Base-by-base conservation (phyloP, 1,140 invertebrate species). In the Temnothorax curvispinosus region DNA sequence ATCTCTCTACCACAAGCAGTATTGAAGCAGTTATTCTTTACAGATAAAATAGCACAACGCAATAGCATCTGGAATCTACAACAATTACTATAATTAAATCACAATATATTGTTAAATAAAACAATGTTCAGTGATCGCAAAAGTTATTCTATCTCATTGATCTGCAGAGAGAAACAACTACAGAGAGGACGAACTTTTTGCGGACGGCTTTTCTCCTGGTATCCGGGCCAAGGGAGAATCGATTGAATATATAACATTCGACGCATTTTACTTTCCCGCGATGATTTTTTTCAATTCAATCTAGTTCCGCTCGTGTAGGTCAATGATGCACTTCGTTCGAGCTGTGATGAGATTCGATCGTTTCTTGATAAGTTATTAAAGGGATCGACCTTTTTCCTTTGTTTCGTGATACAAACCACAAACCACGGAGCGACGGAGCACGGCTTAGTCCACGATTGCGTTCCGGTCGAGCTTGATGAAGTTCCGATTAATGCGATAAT, bases 301-400 rank as follows among this genome's bases (percentile, higher is more conserved):
- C 47, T 72, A n/a, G 9, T 64, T 58, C 6, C 75, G 50, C 60
- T 62, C 64, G 81, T 86, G n/a, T 74, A 74, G 82, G 71, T 64
- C 82, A 87, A 64, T 74, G 62, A 87, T 85, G 41, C 52, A 77
- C 58, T 41, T 44, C 65, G 65, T 85, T 86, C 62, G 60, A 90
- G 82, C 87, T 81, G 21, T 76, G 65, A 82, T 54, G 85, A 76
- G 88, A 74, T 92, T 90, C 91, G 90, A 92, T 92, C 90, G 91
- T 62, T 71, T 41, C 38, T 44, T 60, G 41, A 75, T 92, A 84
- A 91, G 71, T 92, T 90, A 92, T 92, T 91, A 27, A 91, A 86
- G 35, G 32, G 50, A 89, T 65, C 76, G 90, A 91, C 78, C 85
- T 91, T 91, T 90, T 89, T 90, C 52, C 84, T 4, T 32, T n/a